A percentile compares a stretch with the other conserved stretches of the same genome.
Evolutionary conservation across 2,888 invertebrate genomes (phyloP).

Genomic region (Leptinotarsa rubiginosa): DNA sequence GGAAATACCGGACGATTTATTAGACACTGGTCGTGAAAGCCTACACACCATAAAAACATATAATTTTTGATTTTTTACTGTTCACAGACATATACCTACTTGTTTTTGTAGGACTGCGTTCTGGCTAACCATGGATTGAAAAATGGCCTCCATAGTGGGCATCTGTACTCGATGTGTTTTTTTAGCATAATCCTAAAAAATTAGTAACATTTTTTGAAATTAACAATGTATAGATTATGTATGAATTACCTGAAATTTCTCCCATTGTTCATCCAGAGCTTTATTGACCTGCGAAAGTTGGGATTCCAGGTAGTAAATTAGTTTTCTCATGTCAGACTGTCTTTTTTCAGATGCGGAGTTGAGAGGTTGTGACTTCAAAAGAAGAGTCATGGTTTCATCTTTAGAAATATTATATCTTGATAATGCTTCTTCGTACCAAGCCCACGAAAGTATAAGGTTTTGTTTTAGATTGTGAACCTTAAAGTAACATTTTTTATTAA

Average conservation of each 20-base stretch:
- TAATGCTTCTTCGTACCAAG: constrained; percentile 71
- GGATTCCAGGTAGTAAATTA: constrained; percentile 79
- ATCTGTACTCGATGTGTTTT: constrained; percentile 71
- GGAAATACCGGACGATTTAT: too few species aligned
- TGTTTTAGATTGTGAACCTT: constrained; percentile 68
- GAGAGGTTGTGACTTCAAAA: constrained; percentile 66
- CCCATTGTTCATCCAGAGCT: constrained; percentile 83
- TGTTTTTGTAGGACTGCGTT: constrained; percentile 76
- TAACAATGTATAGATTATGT: not conserved
- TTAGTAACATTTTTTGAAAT: not conserved
- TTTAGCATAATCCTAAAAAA: constrained; percentile 64
- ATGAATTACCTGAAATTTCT: constrained; percentile 67
- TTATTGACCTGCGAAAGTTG: constrained; percentile 80
- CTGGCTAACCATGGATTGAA: constrained; percentile 82
- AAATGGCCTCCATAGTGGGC: constrained; percentile 81
- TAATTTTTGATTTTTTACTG: not conserved
- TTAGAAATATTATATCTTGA: constrained; percentile 65
- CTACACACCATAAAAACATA: not conserved
- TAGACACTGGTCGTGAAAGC: too few species aligned
- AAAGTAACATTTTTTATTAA: constrained; percentile 31
- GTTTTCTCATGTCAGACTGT: constrained; percentile 76
- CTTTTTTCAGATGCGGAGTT: constrained; percentile 78
- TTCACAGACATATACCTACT: constrained; percentile 44
- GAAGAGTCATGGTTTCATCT: constrained; percentile 58
- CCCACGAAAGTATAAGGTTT: constrained; percentile 69